Percentiles rank a stretch among this genome's conserved stretches.
Conservation (phyloP, 2,888 invertebrate genomes). For the Melanchra persicariae region DNA sequence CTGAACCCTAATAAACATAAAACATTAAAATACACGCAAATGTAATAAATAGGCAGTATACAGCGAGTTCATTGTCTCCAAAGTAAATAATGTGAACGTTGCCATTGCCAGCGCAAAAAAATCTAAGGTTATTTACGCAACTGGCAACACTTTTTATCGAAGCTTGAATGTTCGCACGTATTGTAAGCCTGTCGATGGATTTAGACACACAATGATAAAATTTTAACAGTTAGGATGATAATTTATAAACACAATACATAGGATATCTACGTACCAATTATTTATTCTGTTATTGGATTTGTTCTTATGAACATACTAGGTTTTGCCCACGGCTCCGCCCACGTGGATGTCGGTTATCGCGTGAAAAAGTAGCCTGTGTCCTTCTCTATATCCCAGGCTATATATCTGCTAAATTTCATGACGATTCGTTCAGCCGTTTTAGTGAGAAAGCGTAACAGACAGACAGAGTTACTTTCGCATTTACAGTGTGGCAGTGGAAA, state of each 20-base stretch:
- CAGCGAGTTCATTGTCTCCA: slow-evolving; percentile 63
- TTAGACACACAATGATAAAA: slow-evolving; percentile 39
- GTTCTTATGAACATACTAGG: too few relatives aligned
- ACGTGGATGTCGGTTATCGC: too few relatives aligned
- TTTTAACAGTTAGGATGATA: slow-evolving; percentile 31
- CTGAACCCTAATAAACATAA: slow-evolving; percentile 21
- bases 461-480: too few relatives aligned
- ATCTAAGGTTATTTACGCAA: slow-evolving; percentile 66
- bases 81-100: slow-evolving; percentile 60
- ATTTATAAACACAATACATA: slow-evolving; percentile 7
- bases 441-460: too few relatives aligned
- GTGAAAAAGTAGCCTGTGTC: too few relatives aligned
- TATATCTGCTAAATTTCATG: too few relatives aligned
- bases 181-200: slow-evolving; percentile 23
- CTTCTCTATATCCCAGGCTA: too few relatives aligned
- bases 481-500: too few relatives aligned
- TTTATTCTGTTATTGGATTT: slow-evolving; percentile 13
- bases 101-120: slow-evolving; percentile 60
- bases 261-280: not conserved
- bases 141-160: slow-evolving; percentile 65
- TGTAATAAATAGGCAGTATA: slow-evolving; percentile 47
- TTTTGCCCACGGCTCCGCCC: too few relatives aligned
- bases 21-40: slow-evolving; percentile 37
- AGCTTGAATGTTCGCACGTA: slow-evolving; percentile 63
- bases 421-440: too few relatives aligned